Evolutionary conservation across 1,140 invertebrate genomes (phyloP).

Genomic region (Aphidius gifuensis): DNA sequence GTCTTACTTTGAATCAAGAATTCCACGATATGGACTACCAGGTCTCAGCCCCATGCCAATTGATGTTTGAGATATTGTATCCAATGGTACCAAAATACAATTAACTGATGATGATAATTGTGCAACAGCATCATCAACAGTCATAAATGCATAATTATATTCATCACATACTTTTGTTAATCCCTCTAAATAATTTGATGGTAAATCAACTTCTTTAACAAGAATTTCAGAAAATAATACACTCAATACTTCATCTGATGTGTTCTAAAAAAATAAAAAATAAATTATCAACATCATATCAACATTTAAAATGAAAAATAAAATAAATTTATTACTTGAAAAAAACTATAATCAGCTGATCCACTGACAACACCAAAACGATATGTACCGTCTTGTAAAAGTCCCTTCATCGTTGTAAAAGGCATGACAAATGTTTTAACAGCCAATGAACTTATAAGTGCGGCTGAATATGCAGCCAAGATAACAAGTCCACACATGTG

Average conservation of each 20-base stretch:
- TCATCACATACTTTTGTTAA: slow-evolving; percentile 39
- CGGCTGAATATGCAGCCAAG: slow-evolving; percentile 51
- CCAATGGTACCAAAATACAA: slow-evolving; percentile 45
- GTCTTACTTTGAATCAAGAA: slow-evolving; percentile 47
- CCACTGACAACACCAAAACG: slow-evolving; percentile 41
- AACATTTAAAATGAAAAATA: background rate
- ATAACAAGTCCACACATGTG: slow-evolving; percentile 47
- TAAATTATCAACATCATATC: background rate
- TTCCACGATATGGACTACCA: slow-evolving; percentile 44
- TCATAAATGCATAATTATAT: slow-evolving; percentile 49
- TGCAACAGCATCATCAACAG: slow-evolving; percentile 42
- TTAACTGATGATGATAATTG: slow-evolving; percentile 38
- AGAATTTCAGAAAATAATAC: slow-evolving; percentile 40
- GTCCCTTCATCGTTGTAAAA: slow-evolving; percentile 51
- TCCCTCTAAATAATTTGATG: slow-evolving; percentile 45
- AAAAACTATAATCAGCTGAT: slow-evolving; percentile 47
- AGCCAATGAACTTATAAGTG: slow-evolving; percentile 50
- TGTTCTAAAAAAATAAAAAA: slow-evolving; percentile 33
- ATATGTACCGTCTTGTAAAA: slow-evolving; percentile 47
- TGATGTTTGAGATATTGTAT: slow-evolving; percentile 46
- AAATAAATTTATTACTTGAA: slow-evolving; percentile 37
- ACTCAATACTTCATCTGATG: slow-evolving; percentile 36
- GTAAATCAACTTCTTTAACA: slow-evolving; percentile 32
- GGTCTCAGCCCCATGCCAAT: slow-evolving; percentile 43
- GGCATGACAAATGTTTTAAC: slow-evolving; percentile 47